Conservation (phyloP, 2,888 invertebrate genomes). For the Patella caerulea region DNA sequence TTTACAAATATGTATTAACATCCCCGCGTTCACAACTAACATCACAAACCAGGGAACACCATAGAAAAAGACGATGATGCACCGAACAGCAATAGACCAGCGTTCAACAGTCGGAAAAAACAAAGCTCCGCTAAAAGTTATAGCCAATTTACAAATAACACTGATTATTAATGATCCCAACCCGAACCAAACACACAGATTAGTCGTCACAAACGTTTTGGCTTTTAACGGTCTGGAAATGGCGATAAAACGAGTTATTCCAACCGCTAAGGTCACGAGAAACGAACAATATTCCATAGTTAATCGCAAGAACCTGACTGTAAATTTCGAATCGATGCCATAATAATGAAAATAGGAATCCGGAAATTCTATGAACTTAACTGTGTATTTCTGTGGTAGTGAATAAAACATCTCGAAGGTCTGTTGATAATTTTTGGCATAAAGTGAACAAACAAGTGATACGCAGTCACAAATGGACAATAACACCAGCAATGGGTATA, state of each 20-base stretch:
- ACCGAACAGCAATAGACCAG: not conserved
- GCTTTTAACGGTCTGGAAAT: slow-evolving; percentile 2
- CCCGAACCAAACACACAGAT: not conserved
- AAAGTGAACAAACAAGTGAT: not conserved
- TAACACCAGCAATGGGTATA: not conserved
- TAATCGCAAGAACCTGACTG: not conserved
- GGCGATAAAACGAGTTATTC: not conserved
- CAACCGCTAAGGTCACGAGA: not conserved
- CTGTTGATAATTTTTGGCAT: slow-evolving; percentile 4
- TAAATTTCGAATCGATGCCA: not conserved
- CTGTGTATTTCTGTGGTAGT: not conserved
- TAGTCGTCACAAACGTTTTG: not conserved
- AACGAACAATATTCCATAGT: slow-evolving; percentile 7
- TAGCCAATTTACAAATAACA: slow-evolving; percentile 1
- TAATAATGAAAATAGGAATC: not conserved
- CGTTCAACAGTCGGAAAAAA: not conserved
- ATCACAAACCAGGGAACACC: not conserved
- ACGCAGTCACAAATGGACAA: not conserved
- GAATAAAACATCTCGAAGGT: not conserved
- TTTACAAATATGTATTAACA: not conserved
- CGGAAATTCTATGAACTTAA: not conserved
- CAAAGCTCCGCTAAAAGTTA: not conserved
- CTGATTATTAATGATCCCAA: not conserved
- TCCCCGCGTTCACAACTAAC: not conserved
- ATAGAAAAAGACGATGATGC: not conserved